These are phyloP conservation scores for Dissostichus mawsoni DNA, from an alignment of 2,113 vertebrate species.

Conservation along the genomic window DNA sequence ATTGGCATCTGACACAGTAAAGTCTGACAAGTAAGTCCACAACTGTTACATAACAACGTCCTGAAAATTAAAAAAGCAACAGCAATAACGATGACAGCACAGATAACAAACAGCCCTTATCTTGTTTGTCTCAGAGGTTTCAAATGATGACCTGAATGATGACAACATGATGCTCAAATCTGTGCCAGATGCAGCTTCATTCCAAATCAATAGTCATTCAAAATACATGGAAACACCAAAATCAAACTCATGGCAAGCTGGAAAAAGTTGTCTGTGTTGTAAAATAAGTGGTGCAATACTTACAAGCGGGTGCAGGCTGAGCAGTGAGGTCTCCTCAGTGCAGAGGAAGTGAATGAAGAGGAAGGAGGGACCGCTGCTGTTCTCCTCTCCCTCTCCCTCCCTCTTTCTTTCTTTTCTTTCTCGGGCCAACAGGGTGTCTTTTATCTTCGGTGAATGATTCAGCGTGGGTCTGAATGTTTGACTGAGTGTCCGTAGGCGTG, in stretches of 20 bases:
- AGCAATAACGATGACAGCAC: constrained; percentile 1
- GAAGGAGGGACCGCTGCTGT: constrained; percentile 63
- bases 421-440: constrained; percentile 73
- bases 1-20: not conserved
- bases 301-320: constrained; percentile 65
- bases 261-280: not conserved
- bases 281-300: constrained; percentile 66
- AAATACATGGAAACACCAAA: not conserved
- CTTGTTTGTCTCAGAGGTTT: constrained; percentile 27
- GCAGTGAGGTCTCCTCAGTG: constrained; percentile 65
- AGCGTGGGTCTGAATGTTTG: constrained; percentile 67
- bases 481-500: constrained; percentile 63
- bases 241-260: not conserved
- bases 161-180: constrained; percentile 12
- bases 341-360: constrained; percentile 71
- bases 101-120: not conserved
- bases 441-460: constrained; percentile 75
- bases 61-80: not conserved
- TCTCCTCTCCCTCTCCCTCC: constrained; percentile 47
- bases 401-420: constrained; percentile 42
- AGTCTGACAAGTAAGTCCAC: not conserved
- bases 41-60: constrained; percentile 33
- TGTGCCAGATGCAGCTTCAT: not conserved
- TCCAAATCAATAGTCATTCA: not conserved
- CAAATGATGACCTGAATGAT: constrained; percentile 17